A percentile compares a stretch with the other conserved stretches of the same genome.
phyloP scores from a whole-genome alignment of 2,888 invertebrate species.

The Lepeophtheirus nordmannii region DNA sequence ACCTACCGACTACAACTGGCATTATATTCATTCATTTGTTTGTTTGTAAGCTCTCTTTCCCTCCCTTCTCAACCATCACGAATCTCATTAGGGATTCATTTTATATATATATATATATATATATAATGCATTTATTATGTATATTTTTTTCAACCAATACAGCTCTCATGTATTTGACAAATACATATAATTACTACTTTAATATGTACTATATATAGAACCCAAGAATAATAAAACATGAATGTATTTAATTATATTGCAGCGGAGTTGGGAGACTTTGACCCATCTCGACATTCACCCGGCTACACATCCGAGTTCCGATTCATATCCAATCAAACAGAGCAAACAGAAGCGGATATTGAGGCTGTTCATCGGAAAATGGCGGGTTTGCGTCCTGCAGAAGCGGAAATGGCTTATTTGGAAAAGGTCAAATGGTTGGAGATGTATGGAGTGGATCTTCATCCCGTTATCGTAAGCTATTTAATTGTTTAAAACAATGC shows the following conservation, averaged over 20 bases:
- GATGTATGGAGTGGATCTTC: conserved; percentile 93
- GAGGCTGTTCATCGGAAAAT: conserved; percentile 74
- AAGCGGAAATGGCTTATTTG: conserved; percentile 50
- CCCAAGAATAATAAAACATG: no score
- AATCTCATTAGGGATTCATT: no score
- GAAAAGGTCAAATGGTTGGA: conserved; percentile 97
- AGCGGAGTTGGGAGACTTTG: conserved; percentile 92
- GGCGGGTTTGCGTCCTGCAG: conserved; percentile 30
- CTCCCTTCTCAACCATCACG: no score
- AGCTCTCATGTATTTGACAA: no score
- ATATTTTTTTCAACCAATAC: no score
- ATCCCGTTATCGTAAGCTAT: conserved; percentile 72
- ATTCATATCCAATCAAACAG: conserved; percentile 76
- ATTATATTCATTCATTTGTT: no score
- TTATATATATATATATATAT: no score
- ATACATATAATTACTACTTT: no score
- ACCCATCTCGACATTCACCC: conserved; percentile 63
- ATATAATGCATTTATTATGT: no score
- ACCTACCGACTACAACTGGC: background rate
- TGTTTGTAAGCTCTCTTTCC: no score
- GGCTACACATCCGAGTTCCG: conserved; percentile 92
- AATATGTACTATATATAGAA: no score
- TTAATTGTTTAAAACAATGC: background rate
- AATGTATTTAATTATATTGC: conserved; percentile 31
- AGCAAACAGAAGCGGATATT: conserved; percentile 71